Base-by-base conservation (phyloP, 2,113 vertebrate genomes). In the Cromileptes altivelis region DNA sequence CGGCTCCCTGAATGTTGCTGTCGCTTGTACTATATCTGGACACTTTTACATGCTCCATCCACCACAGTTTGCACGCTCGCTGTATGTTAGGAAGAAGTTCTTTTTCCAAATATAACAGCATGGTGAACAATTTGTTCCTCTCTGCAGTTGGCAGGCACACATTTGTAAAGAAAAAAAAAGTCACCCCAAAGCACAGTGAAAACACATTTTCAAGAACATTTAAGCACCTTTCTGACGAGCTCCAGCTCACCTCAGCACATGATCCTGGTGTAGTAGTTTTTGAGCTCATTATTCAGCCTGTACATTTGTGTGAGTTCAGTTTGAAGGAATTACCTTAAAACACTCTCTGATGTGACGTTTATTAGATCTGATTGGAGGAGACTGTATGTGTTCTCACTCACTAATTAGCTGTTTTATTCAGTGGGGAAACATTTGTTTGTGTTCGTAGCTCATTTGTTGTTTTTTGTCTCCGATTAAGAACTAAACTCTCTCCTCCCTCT, bases 161-260 rank as follows among this genome's bases (percentile, higher is more conserved):
- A 3, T 25, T 52, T 25, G 9, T 9, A 30, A 19, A 63, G 42
- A 45, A 45, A 45, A 45, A 42, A 45, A 45, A 53, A 75, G 27
- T 70, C 23, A 52, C 14, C 1, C 11, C 4, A 25, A 76, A 42
- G 42, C 40, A 47, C 12, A 25, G 21, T 37, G 33, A 14, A 37
- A 69, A 52, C 23, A 47, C 47, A 63, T 55, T 80, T 55, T 25
- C 1, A 2, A 37, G 68, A 45, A 63, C 45, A 67, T 71, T 81
- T 61, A 25, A 67, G 72, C 83, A 60, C 50, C 64, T 85, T 53
- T 64, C 42, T 47, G 63, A 23, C 25, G 23, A 42, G 17, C 79
- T 69, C 40, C 13, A 42, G 0, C 65, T 68, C 67, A 30, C 49
- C 49, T 42, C 6, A 55, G 15, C 47, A 19, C 27, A 60, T 13